phyloP scores from a whole-genome alignment of 1,140 invertebrate species.

The Carcinoscorpius rotundicauda region DNA sequence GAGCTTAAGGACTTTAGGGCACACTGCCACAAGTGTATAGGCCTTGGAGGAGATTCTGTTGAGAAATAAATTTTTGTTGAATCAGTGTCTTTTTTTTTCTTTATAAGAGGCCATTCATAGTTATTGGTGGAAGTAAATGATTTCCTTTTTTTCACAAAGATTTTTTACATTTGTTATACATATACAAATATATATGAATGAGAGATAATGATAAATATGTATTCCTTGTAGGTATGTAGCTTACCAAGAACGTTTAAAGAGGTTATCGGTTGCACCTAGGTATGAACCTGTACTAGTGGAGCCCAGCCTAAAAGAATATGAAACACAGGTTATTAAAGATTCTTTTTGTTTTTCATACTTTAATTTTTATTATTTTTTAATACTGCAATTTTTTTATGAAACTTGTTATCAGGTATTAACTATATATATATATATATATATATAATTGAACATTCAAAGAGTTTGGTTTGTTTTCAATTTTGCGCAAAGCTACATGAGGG shows the following conservation, averaged over 20 bases:
- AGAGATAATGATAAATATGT: background rate
- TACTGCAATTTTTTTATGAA: slow-evolving; percentile 8
- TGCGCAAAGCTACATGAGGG: too few species aligned
- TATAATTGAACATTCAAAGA: background rate
- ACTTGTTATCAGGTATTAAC: background rate
- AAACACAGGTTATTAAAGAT: slow-evolving; percentile 47
- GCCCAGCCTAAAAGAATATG: slow-evolving; percentile 65
- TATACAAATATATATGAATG: slow-evolving; percentile 4
- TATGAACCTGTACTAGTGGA: slow-evolving; percentile 68
- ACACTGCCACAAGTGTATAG: too few species aligned
- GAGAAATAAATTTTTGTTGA: too few species aligned
- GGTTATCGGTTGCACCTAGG: slow-evolving; percentile 52
- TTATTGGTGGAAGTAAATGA: too few species aligned
- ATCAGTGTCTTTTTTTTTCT: too few species aligned
- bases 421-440: background rate
- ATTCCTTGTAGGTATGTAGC: slow-evolving; percentile 50
- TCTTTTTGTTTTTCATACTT: slow-evolving; percentile 4
- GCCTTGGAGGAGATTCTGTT: too few species aligned
- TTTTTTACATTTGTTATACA: slow-evolving; percentile 1
- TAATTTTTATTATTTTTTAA: slow-evolving; percentile 9
- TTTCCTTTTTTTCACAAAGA: background rate
- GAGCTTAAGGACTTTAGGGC: too few species aligned
- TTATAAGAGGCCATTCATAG: too few species aligned
- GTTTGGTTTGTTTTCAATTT: background rate
- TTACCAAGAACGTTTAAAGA: slow-evolving; percentile 60